These are phyloP conservation scores for Syndactyla subalaris DNA, from an alignment of 2,797 vertebrate species.

Conservation along the genomic window DNA sequence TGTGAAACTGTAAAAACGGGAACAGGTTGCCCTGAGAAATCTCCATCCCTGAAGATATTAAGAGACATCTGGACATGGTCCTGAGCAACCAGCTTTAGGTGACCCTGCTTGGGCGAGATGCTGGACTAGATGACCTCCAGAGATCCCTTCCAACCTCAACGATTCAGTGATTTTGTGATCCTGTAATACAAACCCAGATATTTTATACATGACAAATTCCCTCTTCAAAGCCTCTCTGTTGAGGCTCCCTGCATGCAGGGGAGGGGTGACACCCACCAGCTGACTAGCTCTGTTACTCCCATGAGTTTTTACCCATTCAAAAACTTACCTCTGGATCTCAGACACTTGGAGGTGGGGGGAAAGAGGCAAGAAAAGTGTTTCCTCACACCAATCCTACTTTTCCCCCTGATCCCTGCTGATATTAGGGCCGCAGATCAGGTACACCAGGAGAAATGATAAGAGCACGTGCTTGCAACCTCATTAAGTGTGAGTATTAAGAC, in stretches of 20 bases:
- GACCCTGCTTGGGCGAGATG: constrained; percentile 2
- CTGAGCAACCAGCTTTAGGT: neutral
- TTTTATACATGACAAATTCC: neutral
- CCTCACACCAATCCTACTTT: neutral
- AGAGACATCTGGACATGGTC: constrained; percentile 22
- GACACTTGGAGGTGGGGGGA: neutral
- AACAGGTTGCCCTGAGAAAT: neutral
- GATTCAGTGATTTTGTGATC: constrained; percentile 32
- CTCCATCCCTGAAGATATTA: constrained; percentile 24
- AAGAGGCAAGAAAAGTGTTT: neutral
- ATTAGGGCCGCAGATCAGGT: neutral
- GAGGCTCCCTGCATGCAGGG: neutral
- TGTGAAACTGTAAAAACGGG: neutral
- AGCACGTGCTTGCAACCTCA: neutral
- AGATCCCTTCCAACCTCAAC: constrained; percentile 35
- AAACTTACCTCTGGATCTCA: constrained; percentile 41
- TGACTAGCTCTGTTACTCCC: neutral
- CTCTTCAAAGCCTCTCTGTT: neutral
- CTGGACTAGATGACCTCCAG: neutral
- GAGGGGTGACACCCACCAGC: neutral
- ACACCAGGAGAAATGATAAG: neutral
- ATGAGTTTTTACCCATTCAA: neutral
- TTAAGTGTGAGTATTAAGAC: neutral
- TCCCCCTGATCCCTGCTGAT: neutral
- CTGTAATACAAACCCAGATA: constrained; percentile 62